A percentile compares a stretch with the other conserved stretches of the same genome.
Evolutionary conservation across 2,113 vertebrate species (phyloP).

Genomic region (Sander lucioperca): DNA sequence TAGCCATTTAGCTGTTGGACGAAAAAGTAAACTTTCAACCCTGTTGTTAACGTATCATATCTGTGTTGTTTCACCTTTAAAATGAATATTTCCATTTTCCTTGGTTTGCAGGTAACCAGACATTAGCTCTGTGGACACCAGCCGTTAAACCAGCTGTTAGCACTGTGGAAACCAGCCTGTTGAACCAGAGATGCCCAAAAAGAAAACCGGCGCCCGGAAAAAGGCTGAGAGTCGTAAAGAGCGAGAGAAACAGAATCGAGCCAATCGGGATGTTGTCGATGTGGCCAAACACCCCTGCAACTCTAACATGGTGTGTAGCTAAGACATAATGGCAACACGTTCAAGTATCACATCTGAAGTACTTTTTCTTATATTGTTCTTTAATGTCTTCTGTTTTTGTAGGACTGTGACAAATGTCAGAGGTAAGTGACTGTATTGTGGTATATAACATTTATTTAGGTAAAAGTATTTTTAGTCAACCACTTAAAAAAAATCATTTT

Average conservation of each 20-base stretch:
- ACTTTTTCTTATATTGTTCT: neutral
- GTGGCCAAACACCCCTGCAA: slow-evolving; percentile 98
- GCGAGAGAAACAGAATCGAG: slow-evolving; percentile 93
- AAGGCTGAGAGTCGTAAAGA: slow-evolving; percentile 96
- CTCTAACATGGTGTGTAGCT: slow-evolving; percentile 84
- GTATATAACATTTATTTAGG: neutral
- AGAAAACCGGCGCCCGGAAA: slow-evolving; percentile 97
- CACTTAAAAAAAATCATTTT: neutral
- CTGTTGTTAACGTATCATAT: too few species aligned
- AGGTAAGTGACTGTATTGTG: slow-evolving; percentile 83
- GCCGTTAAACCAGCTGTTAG: neutral
- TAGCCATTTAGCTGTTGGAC: too few species aligned
- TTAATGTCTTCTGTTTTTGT: slow-evolving; percentile 64
- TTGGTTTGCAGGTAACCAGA: neutral
- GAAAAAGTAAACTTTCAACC: too few species aligned
- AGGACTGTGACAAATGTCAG: slow-evolving; percentile 99
- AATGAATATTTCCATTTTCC: too few species aligned
- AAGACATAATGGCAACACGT: neutral
- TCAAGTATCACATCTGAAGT: neutral
- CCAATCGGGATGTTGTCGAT: slow-evolving; percentile 89
- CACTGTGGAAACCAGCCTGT: neutral
- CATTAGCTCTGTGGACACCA: neutral
- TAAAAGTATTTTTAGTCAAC: neutral
- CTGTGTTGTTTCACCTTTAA: too few species aligned
- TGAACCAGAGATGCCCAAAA: slow-evolving; percentile 92